Percentiles rank a stretch among this genome's conserved stretches.
Conservation (phyloP, 2,113 vertebrate genomes). For the Pogona vitticeps region DNA sequence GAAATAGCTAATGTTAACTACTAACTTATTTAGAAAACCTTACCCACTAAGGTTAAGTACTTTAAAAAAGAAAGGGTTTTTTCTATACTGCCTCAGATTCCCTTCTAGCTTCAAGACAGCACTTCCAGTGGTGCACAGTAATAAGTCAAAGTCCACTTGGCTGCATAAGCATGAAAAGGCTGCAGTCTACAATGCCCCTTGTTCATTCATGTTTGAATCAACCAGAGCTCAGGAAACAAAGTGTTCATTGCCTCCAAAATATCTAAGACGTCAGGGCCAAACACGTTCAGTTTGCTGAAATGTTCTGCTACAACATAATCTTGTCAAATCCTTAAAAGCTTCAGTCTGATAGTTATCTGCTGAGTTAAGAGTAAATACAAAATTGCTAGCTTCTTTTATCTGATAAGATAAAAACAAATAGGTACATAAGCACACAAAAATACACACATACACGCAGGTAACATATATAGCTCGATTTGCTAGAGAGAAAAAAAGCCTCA, state of each 20-base stretch:
- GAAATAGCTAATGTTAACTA: neutral
- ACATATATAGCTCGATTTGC: neutral
- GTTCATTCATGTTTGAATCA: slow-evolving; percentile 27
- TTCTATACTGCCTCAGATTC: neutral
- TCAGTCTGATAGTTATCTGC: neutral
- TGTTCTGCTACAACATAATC: neutral
- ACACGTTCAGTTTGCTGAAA: slow-evolving; percentile 3
- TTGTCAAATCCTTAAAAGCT: neutral
- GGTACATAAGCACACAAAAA: neutral
- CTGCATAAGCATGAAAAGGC: neutral
- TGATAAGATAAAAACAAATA: neutral
- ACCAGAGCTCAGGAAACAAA: slow-evolving; percentile 34
- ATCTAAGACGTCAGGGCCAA: slow-evolving; percentile 34
- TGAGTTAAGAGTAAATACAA: neutral
- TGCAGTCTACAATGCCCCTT: neutral
- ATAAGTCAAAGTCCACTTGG: neutral
- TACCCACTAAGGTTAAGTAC: neutral
- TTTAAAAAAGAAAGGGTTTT: neutral
- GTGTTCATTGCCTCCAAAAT: slow-evolving; percentile 20
- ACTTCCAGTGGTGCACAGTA: neutral
- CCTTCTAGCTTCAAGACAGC: neutral
- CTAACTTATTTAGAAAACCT: neutral
- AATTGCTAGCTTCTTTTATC: no score
- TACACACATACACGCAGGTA: neutral
- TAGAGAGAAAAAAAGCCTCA: no score